These are phyloP conservation scores for Drosophila pachea DNA, from an alignment of 1,140 invertebrate genomes.

Conservation along the genomic window DNA sequence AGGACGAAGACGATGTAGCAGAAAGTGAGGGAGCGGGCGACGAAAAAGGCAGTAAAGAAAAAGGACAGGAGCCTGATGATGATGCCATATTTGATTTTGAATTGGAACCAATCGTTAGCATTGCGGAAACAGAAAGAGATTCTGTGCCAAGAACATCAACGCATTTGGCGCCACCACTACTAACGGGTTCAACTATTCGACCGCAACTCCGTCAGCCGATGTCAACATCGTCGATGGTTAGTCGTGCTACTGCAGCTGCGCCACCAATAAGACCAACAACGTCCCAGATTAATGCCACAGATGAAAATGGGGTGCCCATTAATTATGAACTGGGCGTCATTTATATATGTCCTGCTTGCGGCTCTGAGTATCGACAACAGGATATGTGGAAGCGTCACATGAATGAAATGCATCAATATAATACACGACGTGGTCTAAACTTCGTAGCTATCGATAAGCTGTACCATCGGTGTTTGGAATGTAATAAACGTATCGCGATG, in stretches of 20 bases:
- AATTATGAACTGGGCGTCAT: constrained; percentile 73
- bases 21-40: background rate
- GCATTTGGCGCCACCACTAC: constrained; percentile 15
- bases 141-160: constrained; percentile 4
- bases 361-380: constrained; percentile 62
- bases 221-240: constrained; percentile 4
- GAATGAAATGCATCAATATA: constrained; percentile 67
- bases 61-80: constrained; percentile 58
- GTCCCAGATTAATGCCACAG: constrained; percentile 66
- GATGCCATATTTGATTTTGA: constrained; percentile 76
- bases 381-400: constrained; percentile 73
- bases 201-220: constrained; percentile 40
- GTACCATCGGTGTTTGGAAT: constrained; percentile 70
- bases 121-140: constrained; percentile 33
- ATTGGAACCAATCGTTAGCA: constrained; percentile 50
- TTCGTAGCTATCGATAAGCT: constrained; percentile 71
- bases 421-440: constrained; percentile 67
- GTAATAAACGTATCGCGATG: constrained; percentile 73
- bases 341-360: constrained; percentile 71
- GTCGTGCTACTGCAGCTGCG: background rate
- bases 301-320: constrained; percentile 61
- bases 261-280: constrained; percentile 50
- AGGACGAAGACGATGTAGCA: constrained; percentile 6
- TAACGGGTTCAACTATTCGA: constrained; percentile 28
- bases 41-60: constrained; percentile 9